phyloP scores from a whole-genome alignment of 30 jellyfish, hydroid and myxozoan genomes.

The Hydra vulgaris region DNA sequence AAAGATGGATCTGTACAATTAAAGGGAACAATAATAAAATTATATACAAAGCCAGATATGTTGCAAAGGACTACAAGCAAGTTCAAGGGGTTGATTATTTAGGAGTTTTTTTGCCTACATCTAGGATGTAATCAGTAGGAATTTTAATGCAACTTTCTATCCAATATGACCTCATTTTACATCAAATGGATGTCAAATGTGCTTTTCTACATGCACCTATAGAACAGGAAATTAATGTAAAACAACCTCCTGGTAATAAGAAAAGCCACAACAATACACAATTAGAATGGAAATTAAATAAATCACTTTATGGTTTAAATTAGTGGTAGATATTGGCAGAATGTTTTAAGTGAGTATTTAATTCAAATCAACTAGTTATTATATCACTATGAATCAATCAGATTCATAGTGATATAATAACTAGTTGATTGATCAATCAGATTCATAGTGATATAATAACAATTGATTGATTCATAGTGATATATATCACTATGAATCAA shows the following conservation, averaged over 20 bases:
- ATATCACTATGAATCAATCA: not conserved
- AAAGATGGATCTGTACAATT: not conserved
- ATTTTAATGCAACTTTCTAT: not conserved
- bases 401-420: no score
- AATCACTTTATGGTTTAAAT: no score
- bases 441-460: not conserved
- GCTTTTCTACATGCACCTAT: conserved; percentile 1
- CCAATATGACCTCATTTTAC: no score
- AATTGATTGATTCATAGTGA: not conserved
- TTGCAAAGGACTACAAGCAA: not conserved
- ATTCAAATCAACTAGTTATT: not conserved
- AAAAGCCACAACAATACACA: not conserved
- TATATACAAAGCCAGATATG: not conserved
- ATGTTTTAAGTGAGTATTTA: not conserved
- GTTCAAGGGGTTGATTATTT: not conserved
- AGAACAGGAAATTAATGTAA: not conserved
- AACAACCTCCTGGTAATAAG: conserved; percentile 1
- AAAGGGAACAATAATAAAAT: not conserved
- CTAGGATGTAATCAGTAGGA: not conserved
- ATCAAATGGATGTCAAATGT: conserved; percentile 1
- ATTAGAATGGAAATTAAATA: conserved; percentile 1
- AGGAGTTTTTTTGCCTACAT: no score
- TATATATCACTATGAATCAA: not conserved
- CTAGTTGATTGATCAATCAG: not conserved
- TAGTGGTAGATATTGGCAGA: not conserved